These are phyloP conservation scores for Drosophila cognata DNA, from an alignment of 2,888 invertebrate species.

Conservation along the genomic window DNA sequence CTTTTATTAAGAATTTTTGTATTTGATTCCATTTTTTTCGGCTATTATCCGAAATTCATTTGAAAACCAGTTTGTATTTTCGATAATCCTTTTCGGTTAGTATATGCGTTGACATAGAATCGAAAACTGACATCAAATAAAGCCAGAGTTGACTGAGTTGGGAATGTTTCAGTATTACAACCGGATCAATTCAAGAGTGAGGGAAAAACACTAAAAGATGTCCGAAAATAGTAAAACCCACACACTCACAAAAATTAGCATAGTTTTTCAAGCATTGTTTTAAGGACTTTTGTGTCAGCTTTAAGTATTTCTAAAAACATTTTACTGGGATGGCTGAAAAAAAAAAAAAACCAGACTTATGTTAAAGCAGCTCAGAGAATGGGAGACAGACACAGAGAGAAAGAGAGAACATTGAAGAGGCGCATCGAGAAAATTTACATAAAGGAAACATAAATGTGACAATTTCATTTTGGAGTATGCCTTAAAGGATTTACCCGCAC, in stretches of 20 bases:
- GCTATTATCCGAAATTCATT: neutral
- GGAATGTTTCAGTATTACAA: constrained; percentile 9
- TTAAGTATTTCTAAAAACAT: constrained; percentile 21
- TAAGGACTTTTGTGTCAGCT: constrained; percentile 16
- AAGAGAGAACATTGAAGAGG: constrained; percentile 20
- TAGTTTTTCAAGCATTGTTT: constrained; percentile 36
- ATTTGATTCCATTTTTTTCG: neutral
- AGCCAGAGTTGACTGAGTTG: neutral
- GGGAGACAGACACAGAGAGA: constrained; percentile 15
- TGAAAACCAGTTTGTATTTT: neutral
- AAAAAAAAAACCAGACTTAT: constrained; percentile 32
- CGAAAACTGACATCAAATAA: neutral
- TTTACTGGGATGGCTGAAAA: constrained; percentile 22
- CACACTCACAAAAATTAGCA: constrained; percentile 14
- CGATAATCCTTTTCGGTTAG: neutral
- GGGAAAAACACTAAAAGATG: constrained; percentile 1
- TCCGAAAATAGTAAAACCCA: neutral
- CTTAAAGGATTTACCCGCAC: constrained; percentile 70
- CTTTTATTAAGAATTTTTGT: neutral
- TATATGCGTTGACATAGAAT: neutral
- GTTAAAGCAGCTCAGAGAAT: constrained; percentile 11
- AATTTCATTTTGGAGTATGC: constrained; percentile 69
- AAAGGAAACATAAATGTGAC: constrained; percentile 79
- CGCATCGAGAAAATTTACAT: constrained; percentile 61
- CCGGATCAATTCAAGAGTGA: constrained; percentile 5